Conservation (phyloP, 2,113 vertebrate species). For the Cranoglanis bouderius region DNA sequence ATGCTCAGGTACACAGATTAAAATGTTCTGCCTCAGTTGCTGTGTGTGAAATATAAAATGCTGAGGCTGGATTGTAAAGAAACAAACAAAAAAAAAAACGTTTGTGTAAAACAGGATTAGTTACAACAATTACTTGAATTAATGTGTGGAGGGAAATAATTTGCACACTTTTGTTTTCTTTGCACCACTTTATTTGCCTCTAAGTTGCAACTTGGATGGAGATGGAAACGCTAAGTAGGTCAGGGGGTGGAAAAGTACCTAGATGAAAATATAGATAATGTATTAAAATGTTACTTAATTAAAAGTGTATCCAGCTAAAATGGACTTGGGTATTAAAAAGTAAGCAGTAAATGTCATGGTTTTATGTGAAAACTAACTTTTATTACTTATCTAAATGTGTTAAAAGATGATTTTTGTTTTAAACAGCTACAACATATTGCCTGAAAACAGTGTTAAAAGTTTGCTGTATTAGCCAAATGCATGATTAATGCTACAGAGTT, state of each 20-base stretch:
- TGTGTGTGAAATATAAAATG: slow-evolving; percentile 17
- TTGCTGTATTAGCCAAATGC: neutral
- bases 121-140: neutral
- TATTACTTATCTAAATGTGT: neutral
- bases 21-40: neutral
- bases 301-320: neutral
- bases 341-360: neutral
- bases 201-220: neutral
- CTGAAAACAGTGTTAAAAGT: neutral
- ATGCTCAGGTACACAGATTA: neutral
- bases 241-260: neutral
- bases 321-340: neutral
- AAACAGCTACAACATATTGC: neutral
- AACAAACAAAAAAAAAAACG: neutral
- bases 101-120: neutral
- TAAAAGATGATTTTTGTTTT: neutral
- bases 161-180: neutral
- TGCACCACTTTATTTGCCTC: neutral
- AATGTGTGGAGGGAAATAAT: neutral
- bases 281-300: neutral
- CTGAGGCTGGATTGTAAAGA: neutral
- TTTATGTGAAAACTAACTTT: neutral
- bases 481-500: neutral
- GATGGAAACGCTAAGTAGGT: neutral
- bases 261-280: neutral